These are phyloP conservation scores for Tetragonula clypearis DNA, from an alignment of 1,140 invertebrate species.

Conservation along the genomic window DNA sequence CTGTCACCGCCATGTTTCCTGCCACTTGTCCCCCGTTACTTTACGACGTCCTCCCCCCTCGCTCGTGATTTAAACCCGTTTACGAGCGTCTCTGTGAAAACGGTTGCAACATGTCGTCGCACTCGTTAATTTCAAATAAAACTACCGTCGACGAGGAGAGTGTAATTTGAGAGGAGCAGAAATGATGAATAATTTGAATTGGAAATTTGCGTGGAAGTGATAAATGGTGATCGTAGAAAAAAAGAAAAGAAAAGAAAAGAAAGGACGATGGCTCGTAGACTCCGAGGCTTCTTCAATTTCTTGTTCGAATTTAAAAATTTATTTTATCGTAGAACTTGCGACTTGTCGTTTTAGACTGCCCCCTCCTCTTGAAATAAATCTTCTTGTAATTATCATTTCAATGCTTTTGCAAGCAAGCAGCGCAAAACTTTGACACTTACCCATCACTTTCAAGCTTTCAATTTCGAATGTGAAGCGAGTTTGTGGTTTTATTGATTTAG, in stretches of 20 bases:
- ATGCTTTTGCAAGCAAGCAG: no score
- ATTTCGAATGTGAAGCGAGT: not conserved
- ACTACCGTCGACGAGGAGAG: not conserved
- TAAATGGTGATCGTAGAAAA: not conserved
- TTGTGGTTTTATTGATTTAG: no score
- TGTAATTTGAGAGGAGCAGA: not conserved
- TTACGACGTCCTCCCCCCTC: conserved; percentile 3
- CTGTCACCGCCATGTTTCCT: conserved; percentile 34
- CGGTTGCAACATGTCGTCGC: conserved; percentile 4
- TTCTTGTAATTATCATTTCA: no score
- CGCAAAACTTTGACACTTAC: not conserved
- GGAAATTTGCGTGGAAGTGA: not conserved
- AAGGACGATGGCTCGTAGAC: no score
- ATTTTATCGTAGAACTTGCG: no score
- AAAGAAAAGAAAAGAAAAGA: not conserved
- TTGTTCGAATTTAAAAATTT: no score
- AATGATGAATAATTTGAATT: not conserved
- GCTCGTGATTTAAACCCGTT: not conserved
- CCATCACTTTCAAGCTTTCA: not conserved
- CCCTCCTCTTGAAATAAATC: no score
- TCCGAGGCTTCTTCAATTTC: not conserved
- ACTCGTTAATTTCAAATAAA: conserved; percentile 23
- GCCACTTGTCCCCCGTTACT: conserved; percentile 28
- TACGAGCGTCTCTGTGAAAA: conserved; percentile 36
- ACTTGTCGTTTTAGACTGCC: no score